Evolutionary conservation across 1,140 invertebrate species (phyloP).

Genomic region (Leguminivora glycinivorella): DNA sequence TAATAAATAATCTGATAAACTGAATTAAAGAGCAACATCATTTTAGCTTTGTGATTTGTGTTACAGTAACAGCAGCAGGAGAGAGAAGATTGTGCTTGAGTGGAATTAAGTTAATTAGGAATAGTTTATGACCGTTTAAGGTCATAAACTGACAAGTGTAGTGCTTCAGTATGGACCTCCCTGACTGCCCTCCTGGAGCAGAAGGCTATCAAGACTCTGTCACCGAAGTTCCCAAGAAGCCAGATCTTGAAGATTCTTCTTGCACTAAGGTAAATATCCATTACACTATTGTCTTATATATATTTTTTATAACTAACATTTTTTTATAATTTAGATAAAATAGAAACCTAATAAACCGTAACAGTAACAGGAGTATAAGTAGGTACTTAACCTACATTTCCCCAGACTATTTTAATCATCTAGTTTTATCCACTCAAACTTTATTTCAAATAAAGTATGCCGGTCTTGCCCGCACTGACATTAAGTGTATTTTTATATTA

Average conservation of each 20-base stretch:
- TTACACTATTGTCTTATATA: conserved; percentile 38
- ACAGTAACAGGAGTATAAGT: too few relatives aligned
- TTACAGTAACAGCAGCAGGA: conserved; percentile 46
- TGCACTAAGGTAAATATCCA: conserved; percentile 72
- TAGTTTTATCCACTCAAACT: too few relatives aligned
- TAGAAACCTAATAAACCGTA: too few relatives aligned
- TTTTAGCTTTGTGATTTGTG: conserved; percentile 41
- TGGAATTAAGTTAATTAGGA: conserved; percentile 37
- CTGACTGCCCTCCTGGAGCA: conserved; percentile 70
- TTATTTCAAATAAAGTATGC: too few relatives aligned
- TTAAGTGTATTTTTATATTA: too few relatives aligned
- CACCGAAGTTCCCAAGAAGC: conserved; percentile 62
- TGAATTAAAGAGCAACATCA: conserved; percentile 14
- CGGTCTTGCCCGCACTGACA: too few relatives aligned
- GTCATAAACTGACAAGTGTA: conserved; percentile 71
- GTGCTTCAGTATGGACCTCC: conserved; percentile 71
- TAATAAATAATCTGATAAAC: conserved; percentile 17
- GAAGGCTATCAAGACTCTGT: conserved; percentile 73
- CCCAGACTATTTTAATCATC: too few relatives aligned
- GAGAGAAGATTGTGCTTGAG: conserved; percentile 37
- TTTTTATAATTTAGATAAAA: too few relatives aligned
- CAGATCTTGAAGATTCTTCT: conserved; percentile 41
- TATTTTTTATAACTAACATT: conserved; percentile 31
- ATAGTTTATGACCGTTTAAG: conserved; percentile 66
- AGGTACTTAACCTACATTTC: too few relatives aligned